Base-by-base conservation (phyloP, 2,113 vertebrate species). In the Lophochroa leadbeateri region DNA sequence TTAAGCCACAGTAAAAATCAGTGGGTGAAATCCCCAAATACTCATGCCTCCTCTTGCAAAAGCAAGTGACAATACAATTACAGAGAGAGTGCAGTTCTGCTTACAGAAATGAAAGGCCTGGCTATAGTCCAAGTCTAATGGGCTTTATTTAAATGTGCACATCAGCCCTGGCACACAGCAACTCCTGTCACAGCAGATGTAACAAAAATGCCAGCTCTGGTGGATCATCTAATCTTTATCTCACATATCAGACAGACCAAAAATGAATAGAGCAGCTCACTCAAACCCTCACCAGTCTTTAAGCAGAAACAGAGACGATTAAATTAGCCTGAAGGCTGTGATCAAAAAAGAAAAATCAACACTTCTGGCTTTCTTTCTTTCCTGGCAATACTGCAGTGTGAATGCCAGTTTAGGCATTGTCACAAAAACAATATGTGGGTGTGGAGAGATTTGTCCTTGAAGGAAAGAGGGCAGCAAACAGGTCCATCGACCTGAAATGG, bases 1-100 rank as follows among this genome's bases (percentile, higher is more conserved):
- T 41, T 72, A 82, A 82, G 35, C 39, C 67, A 76, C 11, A 44
- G 84, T 37, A 72, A 41, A 85, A 92, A 96, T 90, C 74, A 69
- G 52, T 85, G 63, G 52, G 39, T 53, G 47, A 91, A 82, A 39
- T 23, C 19, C 77, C 31, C 60, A 69, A 49, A 82, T 53, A 76
- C 17, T 72, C n/a, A 6, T 23, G 35, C 0, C 3, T 47, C 19
- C 71, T 81, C 65, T 84, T 53, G 41, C 33, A 92, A 75, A 80
- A 90, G 20, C 31, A 60, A 77, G 21, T 5, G 41, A 61, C 25
- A 64, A 41, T 44, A n/a, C 55, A 28, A 10, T 72, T 85, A 79
- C 57, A 47, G 57, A 82, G 68, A 39, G 58, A 79, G 14, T 18
- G 15, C 39, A 57, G 58, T 76, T 76, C 57, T 47, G 13, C 57